A percentile compares a stretch with the other conserved stretches of the same genome.
These are phyloP conservation scores for Andrena hattorfiana DNA, from an alignment of 2,888 invertebrate genomes.

Conservation along the genomic window DNA sequence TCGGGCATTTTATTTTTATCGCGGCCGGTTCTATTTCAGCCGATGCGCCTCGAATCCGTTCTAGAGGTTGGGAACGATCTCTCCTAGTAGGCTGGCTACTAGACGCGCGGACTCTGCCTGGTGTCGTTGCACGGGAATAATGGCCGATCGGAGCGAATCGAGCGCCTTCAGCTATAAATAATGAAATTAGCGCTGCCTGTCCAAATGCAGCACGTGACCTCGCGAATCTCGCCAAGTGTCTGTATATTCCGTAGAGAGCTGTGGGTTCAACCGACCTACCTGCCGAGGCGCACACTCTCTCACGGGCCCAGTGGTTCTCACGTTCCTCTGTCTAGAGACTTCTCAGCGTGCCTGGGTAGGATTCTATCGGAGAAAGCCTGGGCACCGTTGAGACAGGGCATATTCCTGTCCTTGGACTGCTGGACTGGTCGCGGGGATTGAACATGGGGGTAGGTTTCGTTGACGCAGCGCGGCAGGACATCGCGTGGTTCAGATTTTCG, in stretches of 20 bases:
- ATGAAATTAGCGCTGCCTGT: constrained; percentile 78
- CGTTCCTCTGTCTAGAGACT: too few relatives aligned
- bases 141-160: constrained; percentile 69
- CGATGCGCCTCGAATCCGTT: constrained; percentile 38
- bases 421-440: neutral
- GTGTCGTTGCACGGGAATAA: constrained; percentile 50
- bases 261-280: constrained; percentile 81
- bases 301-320: constrained; percentile 74
- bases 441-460: neutral
- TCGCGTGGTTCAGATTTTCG: neutral
- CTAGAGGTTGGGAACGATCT: constrained; percentile 1
- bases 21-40: constrained; percentile 54
- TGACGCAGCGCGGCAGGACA: neutral
- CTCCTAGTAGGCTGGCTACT: neutral
- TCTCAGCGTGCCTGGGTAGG: neutral
- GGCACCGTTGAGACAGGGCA: neutral
- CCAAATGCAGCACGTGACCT: constrained; percentile 80
- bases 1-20: constrained; percentile 62
- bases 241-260: constrained; percentile 80
- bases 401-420: neutral
- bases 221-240: constrained; percentile 80
- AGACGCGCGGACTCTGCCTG: neutral
- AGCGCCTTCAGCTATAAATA: constrained; percentile 74
- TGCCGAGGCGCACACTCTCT: constrained; percentile 73
- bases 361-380: neutral